These are phyloP conservation scores for Dryobates pubescens DNA, from an alignment of 2,797 vertebrate species.

Conservation along the genomic window DNA sequence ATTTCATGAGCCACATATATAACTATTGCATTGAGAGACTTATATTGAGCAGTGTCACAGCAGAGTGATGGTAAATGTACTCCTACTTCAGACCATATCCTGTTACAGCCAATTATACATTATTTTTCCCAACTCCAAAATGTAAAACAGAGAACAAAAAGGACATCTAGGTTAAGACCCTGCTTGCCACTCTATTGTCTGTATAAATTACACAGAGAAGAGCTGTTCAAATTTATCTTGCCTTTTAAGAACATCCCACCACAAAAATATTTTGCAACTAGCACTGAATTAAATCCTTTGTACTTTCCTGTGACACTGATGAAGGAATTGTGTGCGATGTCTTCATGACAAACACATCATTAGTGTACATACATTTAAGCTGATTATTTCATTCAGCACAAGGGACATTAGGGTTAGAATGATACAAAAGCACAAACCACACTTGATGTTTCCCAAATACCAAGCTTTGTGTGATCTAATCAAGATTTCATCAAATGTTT, in stretches of 20 bases:
- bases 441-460: conserved; percentile 83
- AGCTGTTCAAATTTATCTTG: conserved; percentile 57
- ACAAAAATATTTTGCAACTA: conserved; percentile 72
- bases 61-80: background rate
- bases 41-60: background rate
- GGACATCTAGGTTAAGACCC: conserved; percentile 31
- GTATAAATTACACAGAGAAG: conserved; percentile 56
- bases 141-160: conserved; percentile 59
- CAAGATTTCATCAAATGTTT: conserved; percentile 88
- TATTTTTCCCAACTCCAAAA: conserved; percentile 33
- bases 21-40: background rate
- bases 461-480: conserved; percentile 84
- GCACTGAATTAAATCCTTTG: conserved; percentile 73
- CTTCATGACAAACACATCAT: conserved; percentile 91
- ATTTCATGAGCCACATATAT: background rate
- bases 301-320: conserved; percentile 74
- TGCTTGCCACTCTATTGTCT: conserved; percentile 5
- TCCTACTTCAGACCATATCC: background rate
- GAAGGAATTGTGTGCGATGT: conserved; percentile 81
- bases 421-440: conserved; percentile 86
- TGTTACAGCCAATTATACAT: background rate
- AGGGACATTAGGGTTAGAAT: conserved; percentile 82
- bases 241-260: conserved; percentile 63
- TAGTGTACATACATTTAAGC: conserved; percentile 85
- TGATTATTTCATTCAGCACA: conserved; percentile 92